A percentile compares a stretch with the other conserved stretches of the same genome.
phyloP scores from a whole-genome alignment of 2,113 vertebrate species.

The Heterochromis multidens region DNA sequence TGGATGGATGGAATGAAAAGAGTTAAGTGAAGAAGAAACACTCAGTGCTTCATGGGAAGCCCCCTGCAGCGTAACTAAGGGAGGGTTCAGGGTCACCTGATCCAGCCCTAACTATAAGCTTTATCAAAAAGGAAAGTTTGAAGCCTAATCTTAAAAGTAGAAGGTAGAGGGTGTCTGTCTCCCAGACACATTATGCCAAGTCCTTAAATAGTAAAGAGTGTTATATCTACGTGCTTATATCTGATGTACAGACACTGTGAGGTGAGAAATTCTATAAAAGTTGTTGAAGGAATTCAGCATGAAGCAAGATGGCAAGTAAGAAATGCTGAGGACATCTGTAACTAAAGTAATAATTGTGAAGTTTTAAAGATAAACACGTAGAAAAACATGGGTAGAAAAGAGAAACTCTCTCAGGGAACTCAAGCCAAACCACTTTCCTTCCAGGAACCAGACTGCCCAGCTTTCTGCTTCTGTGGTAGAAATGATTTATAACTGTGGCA shows the following conservation, averaged over 20 bases:
- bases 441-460: constrained; percentile 15
- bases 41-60: not conserved
- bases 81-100: not conserved
- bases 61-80: not conserved
- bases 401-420: not conserved
- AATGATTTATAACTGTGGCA: constrained; percentile 35
- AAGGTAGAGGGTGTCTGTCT: too few relatives aligned
- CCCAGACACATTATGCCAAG: too few relatives aligned
- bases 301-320: not conserved
- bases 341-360: not conserved
- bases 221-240: too few relatives aligned
- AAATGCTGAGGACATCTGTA: not conserved
- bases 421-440: constrained; percentile 3
- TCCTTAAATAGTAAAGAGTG: too few relatives aligned
- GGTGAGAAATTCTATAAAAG: not conserved
- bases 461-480: constrained; percentile 19
- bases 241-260: too few relatives aligned
- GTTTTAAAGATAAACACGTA: not conserved
- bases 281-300: not conserved
- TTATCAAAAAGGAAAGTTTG: not conserved
- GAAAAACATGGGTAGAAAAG: not conserved
- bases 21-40: not conserved
- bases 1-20: too few relatives aligned
- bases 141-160: not conserved
- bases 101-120: not conserved